These are phyloP conservation scores for Phalacrocorax aristotelis DNA, from an alignment of 2,113 vertebrate species.

Conservation along the genomic window DNA sequence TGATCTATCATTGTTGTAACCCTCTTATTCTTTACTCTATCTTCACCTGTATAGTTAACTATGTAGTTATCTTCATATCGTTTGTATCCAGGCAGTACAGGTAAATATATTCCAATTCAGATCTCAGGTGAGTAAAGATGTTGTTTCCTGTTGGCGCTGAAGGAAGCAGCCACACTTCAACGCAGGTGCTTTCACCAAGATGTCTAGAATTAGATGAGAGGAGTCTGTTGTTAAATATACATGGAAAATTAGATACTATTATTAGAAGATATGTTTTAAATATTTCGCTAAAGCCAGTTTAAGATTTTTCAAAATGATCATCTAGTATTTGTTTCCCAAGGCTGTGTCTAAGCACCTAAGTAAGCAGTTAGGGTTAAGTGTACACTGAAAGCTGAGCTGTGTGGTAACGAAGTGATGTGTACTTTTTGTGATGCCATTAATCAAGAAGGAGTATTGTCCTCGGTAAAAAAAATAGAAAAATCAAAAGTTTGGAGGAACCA, in stretches of 20 bases:
- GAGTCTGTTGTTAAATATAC: neutral
- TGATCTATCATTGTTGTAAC: fast-evolving
- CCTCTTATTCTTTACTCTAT: neutral
- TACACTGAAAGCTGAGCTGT: neutral
- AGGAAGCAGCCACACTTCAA: neutral
- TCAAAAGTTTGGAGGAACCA: neutral
- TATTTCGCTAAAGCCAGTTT: neutral
- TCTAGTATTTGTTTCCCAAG: neutral
- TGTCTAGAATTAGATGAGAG: neutral
- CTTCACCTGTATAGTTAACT: neutral
- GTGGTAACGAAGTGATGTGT: neutral
- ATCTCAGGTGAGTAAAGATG: neutral
- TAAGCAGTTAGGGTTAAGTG: neutral
- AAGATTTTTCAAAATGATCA: neutral
- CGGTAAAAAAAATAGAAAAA: neutral
- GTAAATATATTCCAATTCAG: neutral
- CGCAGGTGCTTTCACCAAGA: neutral
- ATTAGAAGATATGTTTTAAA: neutral
- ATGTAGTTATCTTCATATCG: neutral
- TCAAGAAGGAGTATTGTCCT: neutral
- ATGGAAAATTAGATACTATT: neutral
- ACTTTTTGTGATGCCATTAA: neutral
- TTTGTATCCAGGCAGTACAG: neutral
- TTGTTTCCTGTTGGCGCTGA: neutral
- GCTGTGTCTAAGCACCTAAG: neutral